Base-by-base conservation (phyloP, 2,797 vertebrate species). In the Rhinophrynus dorsalis region DNA sequence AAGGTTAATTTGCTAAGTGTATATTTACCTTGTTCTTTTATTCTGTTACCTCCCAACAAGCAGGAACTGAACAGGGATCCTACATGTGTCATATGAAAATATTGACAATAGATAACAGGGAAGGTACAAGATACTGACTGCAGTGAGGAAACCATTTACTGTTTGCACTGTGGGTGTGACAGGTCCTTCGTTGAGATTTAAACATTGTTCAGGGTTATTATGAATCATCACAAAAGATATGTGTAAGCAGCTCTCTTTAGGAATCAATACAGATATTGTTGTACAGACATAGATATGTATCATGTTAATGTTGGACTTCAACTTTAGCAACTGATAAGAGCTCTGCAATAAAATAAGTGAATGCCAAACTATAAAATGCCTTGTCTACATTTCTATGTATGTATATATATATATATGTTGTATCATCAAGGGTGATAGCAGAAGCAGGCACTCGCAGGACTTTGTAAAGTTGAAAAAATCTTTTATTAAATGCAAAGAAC, bases 101-200 rank as follows among this genome's bases (percentile, higher is more conserved):
- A 82, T 90, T 87, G 84, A 86, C 87, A 77, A 71, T 84, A 88
- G 89, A 86, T 90, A 90, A 85, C 79, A 24, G 30, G 6, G 52
- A 2, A 48, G 67, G 71, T 79, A 77, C 51, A 74, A 74, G 79
- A 78, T 75, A 79, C 73, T 76, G 76, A 73, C 78, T 78, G 21
- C 70, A 67, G 47, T 78, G 68, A 62, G 64, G 79, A 68, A 42
- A 75, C 54, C 32, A 64, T 56, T 20, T 57, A 15, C 15, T 66
- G 68, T 69, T 74, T 15, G 65, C 76, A 54, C 71, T 62, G 44
- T 66, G 42, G 33, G 63, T 75, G 75, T 47, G 62, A 27, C n/a
- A 11, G 12, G 21, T 7, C 48, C 13, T 66, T 44, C 42, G 32
- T 13, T 72, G 32, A 59, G 38, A 21, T 66, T 23, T 56, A 51